Base-by-base conservation (phyloP, 2,888 invertebrate genomes). In the Phortica magna region DNA sequence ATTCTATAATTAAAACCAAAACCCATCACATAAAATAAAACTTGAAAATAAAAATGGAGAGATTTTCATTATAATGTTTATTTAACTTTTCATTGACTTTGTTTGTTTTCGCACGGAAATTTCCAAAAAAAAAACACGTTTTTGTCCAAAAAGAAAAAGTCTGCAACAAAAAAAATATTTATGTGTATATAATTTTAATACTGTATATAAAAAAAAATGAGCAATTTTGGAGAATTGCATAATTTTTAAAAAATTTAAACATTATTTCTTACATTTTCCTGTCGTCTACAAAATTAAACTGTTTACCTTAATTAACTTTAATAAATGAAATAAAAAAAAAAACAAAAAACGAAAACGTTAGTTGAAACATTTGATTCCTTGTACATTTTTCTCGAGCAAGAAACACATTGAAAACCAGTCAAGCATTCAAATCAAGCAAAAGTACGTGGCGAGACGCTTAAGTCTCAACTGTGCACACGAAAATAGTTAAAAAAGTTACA, bases 371-470 rank as follows among this genome's bases (percentile, higher is more conserved):
- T 48, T 68, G 17, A 68, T 68, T 43, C 68, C 68, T 68, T 68
- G 68, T 68, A 68, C 17, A 68, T 68, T 68, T 68, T 68, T 48
- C 43, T 68, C 48, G 39, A 64, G 31, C 64, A 68, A 43, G 17
- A 59, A 22, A 61, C n/a, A 61, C 17, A 22, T 22, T 61, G 22
- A 17, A 61, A 78, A 81, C 78, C 80, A 74, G 83, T 77, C 80
- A 80, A 78, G 77, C 67, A 83, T 75, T 78, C 71, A 72, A 77
- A 48, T 71, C 17, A 74, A 65, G 57, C 61, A 74, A 76, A 78
- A 42, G 59, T 71, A 43, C 76, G 31, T 75, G 65, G 65, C 78
- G 76, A 79, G 80, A 80, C 81, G 83, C 77, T 87, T 74, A 43
- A 3, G 39, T 17, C 68, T 17, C 42, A 43, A 42, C n/a, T 39